Evolutionary conservation across 1,140 invertebrate genomes (phyloP).

Genomic region (Polypedilum pembai): DNA sequence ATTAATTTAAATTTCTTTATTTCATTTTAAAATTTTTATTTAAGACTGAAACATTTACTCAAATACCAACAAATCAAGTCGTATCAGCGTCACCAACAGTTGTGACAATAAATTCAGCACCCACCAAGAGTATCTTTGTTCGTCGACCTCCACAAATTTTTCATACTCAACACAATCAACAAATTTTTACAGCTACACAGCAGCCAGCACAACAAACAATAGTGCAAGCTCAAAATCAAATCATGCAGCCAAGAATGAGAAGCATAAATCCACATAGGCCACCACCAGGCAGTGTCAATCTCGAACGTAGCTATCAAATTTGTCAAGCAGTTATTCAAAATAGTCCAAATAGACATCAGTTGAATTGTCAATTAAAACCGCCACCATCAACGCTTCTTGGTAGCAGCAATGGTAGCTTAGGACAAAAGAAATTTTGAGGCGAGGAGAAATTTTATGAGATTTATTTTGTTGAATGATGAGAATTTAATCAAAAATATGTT

Average conservation of each 20-base stretch:
- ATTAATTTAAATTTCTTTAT: too few relatives aligned
- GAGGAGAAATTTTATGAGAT: conserved; percentile 16
- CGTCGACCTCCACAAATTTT: conserved; percentile 32
- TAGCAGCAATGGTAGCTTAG: conserved; percentile 39
- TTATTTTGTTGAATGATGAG: conserved; percentile 2
- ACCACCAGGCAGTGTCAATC: conserved; percentile 81
- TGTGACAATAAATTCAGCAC: not conserved
- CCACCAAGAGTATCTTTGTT: not conserved
- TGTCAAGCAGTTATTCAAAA: conserved; percentile 92
- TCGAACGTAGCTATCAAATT: conserved; percentile 91
- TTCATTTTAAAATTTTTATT: conserved; percentile 34
- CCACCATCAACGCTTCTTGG: conserved; percentile 62
- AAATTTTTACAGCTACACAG: conserved; percentile 31
- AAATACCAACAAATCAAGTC: not conserved
- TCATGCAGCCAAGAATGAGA: conserved; percentile 34
- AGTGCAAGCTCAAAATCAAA: conserved; percentile 31
- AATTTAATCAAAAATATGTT: not conserved
- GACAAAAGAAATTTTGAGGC: conserved; percentile 6
- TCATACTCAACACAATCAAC: conserved; percentile 29
- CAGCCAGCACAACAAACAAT: conserved; percentile 33
- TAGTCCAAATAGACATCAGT: conserved; percentile 77
- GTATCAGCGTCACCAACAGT: conserved; percentile 31
- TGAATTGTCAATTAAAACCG: conserved; percentile 75
- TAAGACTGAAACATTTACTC: not conserved
- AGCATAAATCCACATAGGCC: conserved; percentile 46